Evolutionary conservation across 2,797 vertebrate genomes (phyloP).

Genomic region (Heteromormyrus szaboi): DNA sequence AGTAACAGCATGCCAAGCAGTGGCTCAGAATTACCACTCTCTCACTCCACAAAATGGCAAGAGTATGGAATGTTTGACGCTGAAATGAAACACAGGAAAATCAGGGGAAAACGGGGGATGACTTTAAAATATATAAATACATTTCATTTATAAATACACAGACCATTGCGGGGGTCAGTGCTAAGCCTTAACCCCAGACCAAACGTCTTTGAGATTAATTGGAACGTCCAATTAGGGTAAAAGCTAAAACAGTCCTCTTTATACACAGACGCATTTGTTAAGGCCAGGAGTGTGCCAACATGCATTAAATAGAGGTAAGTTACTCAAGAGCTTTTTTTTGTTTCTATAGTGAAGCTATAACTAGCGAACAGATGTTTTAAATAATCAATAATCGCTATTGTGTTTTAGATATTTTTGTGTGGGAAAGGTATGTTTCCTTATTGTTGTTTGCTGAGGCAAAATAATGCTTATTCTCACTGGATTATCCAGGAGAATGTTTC

Average conservation of each 20-base stretch:
- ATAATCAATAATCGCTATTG: slow-evolving; percentile 1
- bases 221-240: not conserved
- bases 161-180: not conserved
- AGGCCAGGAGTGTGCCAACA: not conserved
- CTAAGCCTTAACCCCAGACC: not conserved
- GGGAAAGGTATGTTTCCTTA: not conserved
- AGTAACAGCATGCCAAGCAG: not conserved
- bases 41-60: not conserved
- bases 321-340: not conserved
- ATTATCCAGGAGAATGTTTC: slow-evolving; percentile 12
- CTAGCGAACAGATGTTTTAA: not conserved
- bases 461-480: slow-evolving; percentile 11
- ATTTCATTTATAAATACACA: not conserved
- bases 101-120: not conserved
- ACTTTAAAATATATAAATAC: not conserved
- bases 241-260: not conserved
- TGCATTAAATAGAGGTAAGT: not conserved
- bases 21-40: not conserved
- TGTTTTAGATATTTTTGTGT: not conserved
- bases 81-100: not conserved
- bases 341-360: not conserved
- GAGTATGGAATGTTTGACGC: not conserved
- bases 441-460: not conserved
- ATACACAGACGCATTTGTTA: not conserved
- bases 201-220: not conserved